A percentile compares a stretch with the other conserved stretches of the same genome.
Conservation (phyloP, 2,797 vertebrate genomes). For the Channallabes apus region DNA sequence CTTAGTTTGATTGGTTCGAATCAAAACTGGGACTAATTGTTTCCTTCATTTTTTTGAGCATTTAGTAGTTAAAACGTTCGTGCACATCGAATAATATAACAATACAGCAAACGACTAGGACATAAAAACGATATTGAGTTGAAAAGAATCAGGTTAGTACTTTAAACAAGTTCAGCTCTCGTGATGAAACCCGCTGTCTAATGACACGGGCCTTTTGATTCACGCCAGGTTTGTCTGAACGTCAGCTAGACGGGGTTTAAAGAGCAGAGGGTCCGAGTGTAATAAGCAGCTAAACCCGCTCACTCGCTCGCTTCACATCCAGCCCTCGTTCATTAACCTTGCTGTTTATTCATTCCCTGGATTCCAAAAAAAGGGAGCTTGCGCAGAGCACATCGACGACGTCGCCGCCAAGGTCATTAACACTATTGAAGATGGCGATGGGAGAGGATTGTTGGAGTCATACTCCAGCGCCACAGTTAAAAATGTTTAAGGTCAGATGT, state of each 20-base stretch:
- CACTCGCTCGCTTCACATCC: constrained; percentile 1
- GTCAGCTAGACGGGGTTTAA: constrained; percentile 32
- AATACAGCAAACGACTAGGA: background rate
- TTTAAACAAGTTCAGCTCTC: background rate
- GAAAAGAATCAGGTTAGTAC: background rate
- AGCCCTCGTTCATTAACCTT: constrained; percentile 17
- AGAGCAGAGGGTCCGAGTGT: constrained; percentile 29
- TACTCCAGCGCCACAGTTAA: background rate
- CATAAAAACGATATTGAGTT: background rate
- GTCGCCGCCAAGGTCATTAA: constrained; percentile 11
- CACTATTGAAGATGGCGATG: constrained; percentile 9
- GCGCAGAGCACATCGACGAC: background rate
- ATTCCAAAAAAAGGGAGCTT: constrained; percentile 31
- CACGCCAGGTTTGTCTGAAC: constrained; percentile 35
- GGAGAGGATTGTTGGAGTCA: constrained; percentile 26
- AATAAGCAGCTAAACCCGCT: constrained; percentile 33
- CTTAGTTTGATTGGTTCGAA: no score
- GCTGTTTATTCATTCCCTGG: constrained; percentile 33
- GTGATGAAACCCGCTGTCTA: background rate
- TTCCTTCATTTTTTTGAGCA: no score
- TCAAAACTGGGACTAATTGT: no score
- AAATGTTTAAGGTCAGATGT: constrained; percentile 23
- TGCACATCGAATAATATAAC: background rate
- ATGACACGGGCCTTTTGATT: constrained; percentile 21
- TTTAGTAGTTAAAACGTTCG: no score